phyloP scores from a whole-genome alignment of 2,797 vertebrate genomes.

The Novumbra hubbsi region DNA sequence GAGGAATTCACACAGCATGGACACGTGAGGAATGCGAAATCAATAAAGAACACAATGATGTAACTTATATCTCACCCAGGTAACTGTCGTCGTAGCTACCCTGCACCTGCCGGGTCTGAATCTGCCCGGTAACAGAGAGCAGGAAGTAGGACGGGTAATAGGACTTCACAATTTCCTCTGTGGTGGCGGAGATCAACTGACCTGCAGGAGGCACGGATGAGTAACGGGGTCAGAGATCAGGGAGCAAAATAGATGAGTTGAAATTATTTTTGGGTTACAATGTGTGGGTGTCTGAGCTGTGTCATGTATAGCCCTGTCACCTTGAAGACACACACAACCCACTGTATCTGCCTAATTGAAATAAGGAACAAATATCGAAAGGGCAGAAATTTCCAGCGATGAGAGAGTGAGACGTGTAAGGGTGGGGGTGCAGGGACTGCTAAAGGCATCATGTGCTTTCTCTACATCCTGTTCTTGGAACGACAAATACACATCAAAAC shows the following conservation, averaged over 20 bases:
- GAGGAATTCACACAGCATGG: neutral
- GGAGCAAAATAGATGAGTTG: conserved; percentile 10
- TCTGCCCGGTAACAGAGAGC: conserved; percentile 76
- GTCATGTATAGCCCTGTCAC: neutral
- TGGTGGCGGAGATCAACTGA: conserved; percentile 84
- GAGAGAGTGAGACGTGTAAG: neutral
- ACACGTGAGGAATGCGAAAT: neutral
- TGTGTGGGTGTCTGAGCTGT: neutral
- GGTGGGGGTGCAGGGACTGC: neutral
- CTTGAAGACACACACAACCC: neutral
- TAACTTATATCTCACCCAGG: conserved; percentile 68
- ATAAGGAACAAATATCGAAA: neutral
- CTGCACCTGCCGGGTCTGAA: conserved; percentile 78
- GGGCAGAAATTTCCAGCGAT: neutral
- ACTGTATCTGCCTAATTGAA: neutral
- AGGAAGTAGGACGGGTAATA: conserved; percentile 82
- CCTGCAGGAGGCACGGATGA: conserved; percentile 56
- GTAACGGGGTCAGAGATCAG: conserved; percentile 30
- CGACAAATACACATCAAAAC: no score
- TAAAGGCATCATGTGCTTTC: neutral
- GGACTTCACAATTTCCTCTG: conserved; percentile 79
- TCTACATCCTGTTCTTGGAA: neutral
- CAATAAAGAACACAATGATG: neutral
- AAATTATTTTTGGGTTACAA: neutral
- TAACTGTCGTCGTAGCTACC: conserved; percentile 84